These are phyloP conservation scores for Halyomorpha halys DNA, from an alignment of 1,140 invertebrate species.

Conservation along the genomic window DNA sequence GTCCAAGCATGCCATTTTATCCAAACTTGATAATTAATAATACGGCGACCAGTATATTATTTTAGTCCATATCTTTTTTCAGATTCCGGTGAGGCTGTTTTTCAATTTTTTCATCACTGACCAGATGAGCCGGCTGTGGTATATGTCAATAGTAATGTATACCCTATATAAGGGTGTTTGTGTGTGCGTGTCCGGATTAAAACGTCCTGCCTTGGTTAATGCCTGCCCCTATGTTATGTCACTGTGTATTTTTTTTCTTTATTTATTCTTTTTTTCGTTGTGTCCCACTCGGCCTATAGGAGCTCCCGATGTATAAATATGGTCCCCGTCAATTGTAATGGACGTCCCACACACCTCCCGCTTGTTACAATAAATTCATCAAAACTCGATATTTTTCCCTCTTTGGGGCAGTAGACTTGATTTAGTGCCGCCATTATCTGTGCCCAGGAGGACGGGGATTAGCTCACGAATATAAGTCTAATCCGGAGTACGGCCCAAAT, in stretches of 20 bases:
- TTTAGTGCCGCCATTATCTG: slow-evolving; percentile 8
- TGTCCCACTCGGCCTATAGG: slow-evolving; percentile 1
- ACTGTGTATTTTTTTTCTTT: slow-evolving; percentile 1
- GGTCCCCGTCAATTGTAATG: slow-evolving; percentile 23
- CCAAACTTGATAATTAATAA: no score
- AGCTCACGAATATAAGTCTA: background rate
- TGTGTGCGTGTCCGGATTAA: background rate
- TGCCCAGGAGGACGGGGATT: slow-evolving; percentile 7
- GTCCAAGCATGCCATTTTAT: no score
- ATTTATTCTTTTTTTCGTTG: slow-evolving; percentile 1
- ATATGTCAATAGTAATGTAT: slow-evolving; percentile 22
- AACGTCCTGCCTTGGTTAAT: slow-evolving; percentile 17
- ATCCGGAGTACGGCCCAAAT: background rate
- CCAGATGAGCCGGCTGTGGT: background rate
- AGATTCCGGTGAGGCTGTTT: no score
- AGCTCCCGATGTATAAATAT: slow-evolving; percentile 19
- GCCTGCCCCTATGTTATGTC: slow-evolving; percentile 17
- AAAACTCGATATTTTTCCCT: slow-evolving; percentile 22
- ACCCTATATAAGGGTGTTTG: slow-evolving; percentile 7
- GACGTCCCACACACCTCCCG: slow-evolving; percentile 4
- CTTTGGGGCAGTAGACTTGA: background rate
- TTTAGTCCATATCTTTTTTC: no score
- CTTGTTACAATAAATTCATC: slow-evolving; percentile 25
- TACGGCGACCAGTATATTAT: no score
- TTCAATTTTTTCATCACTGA: no score